phyloP scores from a whole-genome alignment of 1,140 invertebrate species.

The Eurosta solidaginis region DNA sequence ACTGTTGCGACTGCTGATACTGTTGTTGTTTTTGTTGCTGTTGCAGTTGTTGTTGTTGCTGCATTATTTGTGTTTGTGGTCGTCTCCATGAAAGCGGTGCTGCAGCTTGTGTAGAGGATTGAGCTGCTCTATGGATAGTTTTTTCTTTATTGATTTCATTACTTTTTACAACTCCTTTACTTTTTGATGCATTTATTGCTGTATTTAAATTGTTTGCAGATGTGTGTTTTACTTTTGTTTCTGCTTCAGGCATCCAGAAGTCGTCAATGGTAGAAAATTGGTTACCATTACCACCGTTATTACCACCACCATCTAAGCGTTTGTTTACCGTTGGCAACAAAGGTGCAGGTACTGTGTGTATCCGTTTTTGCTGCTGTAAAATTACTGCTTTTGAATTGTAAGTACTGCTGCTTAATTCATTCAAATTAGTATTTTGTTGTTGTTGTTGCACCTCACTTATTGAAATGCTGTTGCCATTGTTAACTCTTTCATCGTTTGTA shows the following conservation, averaged over 20 bases:
- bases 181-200: background rate
- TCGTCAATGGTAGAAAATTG: background rate
- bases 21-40: background rate
- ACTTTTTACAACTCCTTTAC: background rate
- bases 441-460: background rate
- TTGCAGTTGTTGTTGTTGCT: background rate
- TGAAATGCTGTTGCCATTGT: background rate
- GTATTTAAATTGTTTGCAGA: background rate
- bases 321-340: background rate
- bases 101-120: background rate
- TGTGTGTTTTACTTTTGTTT: slow-evolving; percentile 29
- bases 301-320: background rate
- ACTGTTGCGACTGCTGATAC: background rate
- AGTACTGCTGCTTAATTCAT: background rate
- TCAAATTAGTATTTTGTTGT: background rate
- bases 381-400: background rate
- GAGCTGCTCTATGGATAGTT: background rate
- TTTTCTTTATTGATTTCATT: background rate
- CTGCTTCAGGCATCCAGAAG: slow-evolving; percentile 33
- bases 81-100: background rate
- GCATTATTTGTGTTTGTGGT: background rate
- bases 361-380: background rate
- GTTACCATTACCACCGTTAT: background rate
- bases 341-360: background rate
- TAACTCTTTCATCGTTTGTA: background rate